Evolutionary conservation across 2,888 invertebrate species (phyloP).

Genomic region (Melanostoma mellinum): DNA sequence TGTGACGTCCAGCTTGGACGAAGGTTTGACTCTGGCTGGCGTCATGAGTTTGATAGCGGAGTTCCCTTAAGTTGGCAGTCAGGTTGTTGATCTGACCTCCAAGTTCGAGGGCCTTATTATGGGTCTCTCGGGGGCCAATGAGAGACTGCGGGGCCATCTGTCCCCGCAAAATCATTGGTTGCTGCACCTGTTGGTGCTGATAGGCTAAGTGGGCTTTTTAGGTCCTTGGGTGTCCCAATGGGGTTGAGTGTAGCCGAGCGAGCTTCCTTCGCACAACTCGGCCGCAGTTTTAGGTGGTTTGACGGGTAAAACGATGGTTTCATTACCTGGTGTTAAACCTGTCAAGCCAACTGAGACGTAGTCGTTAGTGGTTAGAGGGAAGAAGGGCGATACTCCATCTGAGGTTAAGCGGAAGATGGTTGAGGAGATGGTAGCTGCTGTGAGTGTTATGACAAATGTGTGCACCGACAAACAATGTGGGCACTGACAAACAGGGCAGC

Average conservation of each 20-base stretch:
- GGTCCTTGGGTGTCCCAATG: background rate
- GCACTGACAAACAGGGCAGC: too few species aligned
- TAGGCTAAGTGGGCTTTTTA: background rate
- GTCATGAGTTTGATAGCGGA: background rate
- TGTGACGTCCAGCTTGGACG: background rate
- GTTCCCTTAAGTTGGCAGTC: background rate
- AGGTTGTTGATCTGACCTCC: background rate
- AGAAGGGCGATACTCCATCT: too few species aligned
- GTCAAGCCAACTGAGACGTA: too few species aligned
- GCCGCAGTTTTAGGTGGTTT: background rate
- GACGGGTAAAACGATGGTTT: background rate
- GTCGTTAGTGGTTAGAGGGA: too few species aligned
- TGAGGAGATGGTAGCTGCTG: too few species aligned
- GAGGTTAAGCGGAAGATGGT: too few species aligned
- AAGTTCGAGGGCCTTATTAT: background rate
- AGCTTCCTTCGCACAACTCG: background rate
- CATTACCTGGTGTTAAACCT: too few species aligned
- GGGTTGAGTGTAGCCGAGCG: background rate
- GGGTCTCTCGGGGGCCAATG: background rate
- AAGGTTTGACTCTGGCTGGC: background rate
- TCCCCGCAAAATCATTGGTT: too few species aligned
- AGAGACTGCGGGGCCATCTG: background rate
- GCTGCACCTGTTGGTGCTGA: too few species aligned
- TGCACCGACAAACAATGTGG: too few species aligned
- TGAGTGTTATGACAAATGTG: too few species aligned